These are phyloP conservation scores for Dallia pectoralis DNA, from an alignment of 2,797 vertebrate species.

Conservation along the genomic window DNA sequence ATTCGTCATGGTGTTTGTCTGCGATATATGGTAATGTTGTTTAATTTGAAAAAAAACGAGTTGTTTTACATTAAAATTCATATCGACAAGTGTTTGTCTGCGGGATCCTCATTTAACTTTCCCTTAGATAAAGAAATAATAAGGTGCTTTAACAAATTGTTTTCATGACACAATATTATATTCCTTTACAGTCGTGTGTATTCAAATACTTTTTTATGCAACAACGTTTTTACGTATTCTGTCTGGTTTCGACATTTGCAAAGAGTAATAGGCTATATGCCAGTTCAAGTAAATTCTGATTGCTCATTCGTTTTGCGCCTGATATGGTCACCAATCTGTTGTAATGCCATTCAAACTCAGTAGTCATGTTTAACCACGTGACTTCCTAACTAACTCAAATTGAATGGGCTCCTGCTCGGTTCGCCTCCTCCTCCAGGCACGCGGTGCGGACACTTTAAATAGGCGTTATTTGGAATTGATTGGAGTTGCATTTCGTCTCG, in stretches of 20 bases:
- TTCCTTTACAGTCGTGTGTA: neutral
- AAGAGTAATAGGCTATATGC: neutral
- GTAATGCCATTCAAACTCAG: neutral
- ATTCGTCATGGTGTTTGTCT: constrained; percentile 13
- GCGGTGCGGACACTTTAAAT: neutral
- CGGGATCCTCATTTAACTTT: neutral
- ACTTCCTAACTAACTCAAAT: constrained; percentile 39
- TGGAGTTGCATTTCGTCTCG: neutral
- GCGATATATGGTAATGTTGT: too few species aligned
- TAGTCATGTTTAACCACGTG: constrained; percentile 36
- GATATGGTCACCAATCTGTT: neutral
- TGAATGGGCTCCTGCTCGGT: constrained; percentile 25
- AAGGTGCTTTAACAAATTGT: neutral
- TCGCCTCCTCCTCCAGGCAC: constrained; percentile 46
- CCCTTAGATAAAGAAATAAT: neutral
- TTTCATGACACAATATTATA: neutral
- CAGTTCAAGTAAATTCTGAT: neutral
- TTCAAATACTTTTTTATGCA: neutral
- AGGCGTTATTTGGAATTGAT: neutral
- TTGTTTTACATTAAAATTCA: constrained; percentile 50
- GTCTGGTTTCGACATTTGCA: neutral
- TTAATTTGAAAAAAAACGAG: too few species aligned
- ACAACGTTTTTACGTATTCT: neutral
- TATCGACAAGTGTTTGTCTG: neutral
- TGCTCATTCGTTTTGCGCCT: neutral